Base-by-base conservation (phyloP, 2,113 vertebrate species). In the Gymnogyps californianus region DNA sequence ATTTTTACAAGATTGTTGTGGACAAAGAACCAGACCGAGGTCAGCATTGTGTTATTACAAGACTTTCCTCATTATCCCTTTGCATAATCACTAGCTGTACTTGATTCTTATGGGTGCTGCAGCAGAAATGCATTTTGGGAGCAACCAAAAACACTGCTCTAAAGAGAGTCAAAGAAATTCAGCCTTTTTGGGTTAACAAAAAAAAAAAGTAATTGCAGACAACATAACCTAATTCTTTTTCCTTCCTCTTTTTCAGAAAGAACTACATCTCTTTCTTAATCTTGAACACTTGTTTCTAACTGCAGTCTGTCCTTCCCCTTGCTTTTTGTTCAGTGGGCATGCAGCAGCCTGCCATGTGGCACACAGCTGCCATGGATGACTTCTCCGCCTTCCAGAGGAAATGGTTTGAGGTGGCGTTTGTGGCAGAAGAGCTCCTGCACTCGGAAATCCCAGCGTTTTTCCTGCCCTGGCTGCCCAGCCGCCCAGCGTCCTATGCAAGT, bases 371-470 rank as follows among this genome's bases (percentile, higher is more conserved):
- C 1, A 97, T 99, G 96, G 99, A 99, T 9, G 99, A 99, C 97
- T 99, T 99, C 6, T 97, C 99, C 3, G 97, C 99, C 65, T 99
- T 99, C 98, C 99, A 99, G 98, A 98, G 99, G 94, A 99, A 99
- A 87, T 99, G 99, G 99, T 99, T 99, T 44, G 99, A 99, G 97
- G 99, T 99, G 95, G 99, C 99, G 5, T 99, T 99, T 28, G 98
- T 99, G 88, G 97, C 99, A 21, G 99, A 99, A 97, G 99, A 99
- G 96, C 98, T 98, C 12, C 97, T 99, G 26, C 98, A 99, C 77
- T 99, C 99, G 0, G 99, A 99, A 89, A 99, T 99, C 42, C 99
- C 99, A 0, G 98, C 98, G 6, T 99, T 99, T 95, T 98, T 99
- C 32, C 97, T 99, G 97, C 99, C 99, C 36, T 99, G 99, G 99